A percentile compares a stretch with the other conserved stretches of the same genome.
Conservation (phyloP, 2,113 vertebrate genomes). For the Charadrius vociferus region DNA sequence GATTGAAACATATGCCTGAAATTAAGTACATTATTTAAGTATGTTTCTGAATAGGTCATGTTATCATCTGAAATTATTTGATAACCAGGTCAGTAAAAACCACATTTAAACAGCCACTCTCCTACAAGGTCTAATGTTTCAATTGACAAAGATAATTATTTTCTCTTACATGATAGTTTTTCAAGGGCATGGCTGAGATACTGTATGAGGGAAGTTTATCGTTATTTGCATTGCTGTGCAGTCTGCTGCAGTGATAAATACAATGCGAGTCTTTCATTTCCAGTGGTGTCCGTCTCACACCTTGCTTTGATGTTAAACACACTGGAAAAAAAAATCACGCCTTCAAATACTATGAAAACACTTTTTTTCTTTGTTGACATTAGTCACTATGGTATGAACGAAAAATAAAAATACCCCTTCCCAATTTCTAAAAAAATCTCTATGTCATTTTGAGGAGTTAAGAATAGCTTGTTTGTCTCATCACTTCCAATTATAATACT, state of each 20-base stretch:
- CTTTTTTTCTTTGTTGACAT: background rate
- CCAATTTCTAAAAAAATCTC: background rate
- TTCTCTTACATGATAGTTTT: background rate
- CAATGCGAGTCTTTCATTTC: background rate
- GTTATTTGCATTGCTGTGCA: background rate
- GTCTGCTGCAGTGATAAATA: background rate
- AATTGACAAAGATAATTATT: background rate
- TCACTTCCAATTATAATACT: background rate
- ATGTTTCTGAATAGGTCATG: background rate
- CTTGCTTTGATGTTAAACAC: background rate
- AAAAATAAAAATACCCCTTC: background rate
- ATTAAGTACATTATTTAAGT: background rate
- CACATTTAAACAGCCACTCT: background rate
- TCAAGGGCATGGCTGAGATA: background rate
- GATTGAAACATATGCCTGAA: background rate
- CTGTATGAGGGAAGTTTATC: background rate
- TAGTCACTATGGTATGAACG: background rate
- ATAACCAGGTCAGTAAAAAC: background rate
- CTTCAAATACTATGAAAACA: background rate
- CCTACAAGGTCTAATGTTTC: background rate
- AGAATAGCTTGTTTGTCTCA: background rate
- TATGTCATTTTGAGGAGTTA: background rate
- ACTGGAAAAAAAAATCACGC: background rate
- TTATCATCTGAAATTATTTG: background rate
- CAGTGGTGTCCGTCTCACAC: background rate